Conservation (phyloP, 2,888 invertebrate species). For the Leptinotarsa tumamoca region DNA sequence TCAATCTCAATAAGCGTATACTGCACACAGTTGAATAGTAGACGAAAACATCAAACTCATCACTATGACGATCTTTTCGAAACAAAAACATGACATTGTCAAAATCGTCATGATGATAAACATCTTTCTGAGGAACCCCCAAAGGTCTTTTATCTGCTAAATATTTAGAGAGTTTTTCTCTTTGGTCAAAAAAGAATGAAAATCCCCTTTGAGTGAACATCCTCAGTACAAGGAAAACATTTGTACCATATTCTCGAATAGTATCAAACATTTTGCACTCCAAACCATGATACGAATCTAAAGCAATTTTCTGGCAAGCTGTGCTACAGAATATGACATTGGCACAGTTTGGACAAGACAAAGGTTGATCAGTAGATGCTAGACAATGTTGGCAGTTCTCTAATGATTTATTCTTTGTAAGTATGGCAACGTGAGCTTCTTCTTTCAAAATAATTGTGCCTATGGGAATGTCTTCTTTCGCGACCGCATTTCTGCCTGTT, state of each 20-base stretch:
- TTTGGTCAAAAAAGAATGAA: neutral
- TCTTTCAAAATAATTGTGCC: neutral
- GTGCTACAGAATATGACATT: neutral
- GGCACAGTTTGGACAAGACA: neutral
- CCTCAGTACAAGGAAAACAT: neutral
- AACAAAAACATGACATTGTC: constrained; percentile 1
- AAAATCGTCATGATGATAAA: constrained; percentile 1
- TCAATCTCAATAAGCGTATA: neutral
- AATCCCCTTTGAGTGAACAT: neutral
- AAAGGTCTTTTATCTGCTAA: neutral
- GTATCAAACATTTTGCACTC: neutral
- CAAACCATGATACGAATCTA: constrained; percentile 2
- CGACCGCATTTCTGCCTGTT: constrained; percentile 2
- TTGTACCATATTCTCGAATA: neutral
- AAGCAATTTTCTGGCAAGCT: neutral
- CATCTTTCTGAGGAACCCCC: neutral
- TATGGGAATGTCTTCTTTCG: neutral
- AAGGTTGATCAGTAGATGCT: neutral
- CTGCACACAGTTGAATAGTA: neutral
- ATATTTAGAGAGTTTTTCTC: neutral
- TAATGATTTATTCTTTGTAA: neutral
- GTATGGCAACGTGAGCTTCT: neutral
- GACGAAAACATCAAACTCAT: neutral
- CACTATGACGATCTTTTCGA: neutral
- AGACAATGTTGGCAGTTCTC: constrained; percentile 1